Base-by-base conservation (phyloP, 2,797 vertebrate species). In the Siniperca undulata region DNA sequence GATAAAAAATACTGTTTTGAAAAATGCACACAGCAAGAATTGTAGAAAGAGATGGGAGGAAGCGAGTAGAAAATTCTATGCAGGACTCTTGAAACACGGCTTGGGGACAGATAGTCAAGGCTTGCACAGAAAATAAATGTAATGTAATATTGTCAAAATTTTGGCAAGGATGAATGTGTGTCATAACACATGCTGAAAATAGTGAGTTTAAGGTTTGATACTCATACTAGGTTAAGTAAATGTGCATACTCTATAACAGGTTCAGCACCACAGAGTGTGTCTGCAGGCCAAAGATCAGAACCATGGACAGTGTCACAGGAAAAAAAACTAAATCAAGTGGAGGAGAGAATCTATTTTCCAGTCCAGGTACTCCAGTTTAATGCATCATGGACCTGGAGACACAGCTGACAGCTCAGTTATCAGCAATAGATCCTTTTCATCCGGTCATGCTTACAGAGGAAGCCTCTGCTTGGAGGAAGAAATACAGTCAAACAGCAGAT, bases 391-490 rank as follows among this genome's bases (percentile, higher is more conserved):
- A 75, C 30, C 66, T 24, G 58, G 55, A 80, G 82, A 74, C 73
- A 38, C 16, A 0, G 19, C 17, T 59, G 86, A 74, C 48, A 19
- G 22, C 78, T 69, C 77, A 19, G 71, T 53, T 58, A 72, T 84
- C 80, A 83, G 53, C 68, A 70, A 34, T 4, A 22, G 48, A 84
- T 58, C 22, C 10, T 42, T 82, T 72, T 87, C 17, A 85, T 80
- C 74, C 12, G 0, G 50, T 77, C 84, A 76, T 24, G 17, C 66
- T 70, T 8, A 6, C 61, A 73, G 58, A 78, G 65, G 68, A 64
- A 70, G 72, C 10, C 24, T 60, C 44, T 12, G 62, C 75, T 83
- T 0, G 38, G 62, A 71, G 30, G 64, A 69, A 34, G 38, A 77
- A 59, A 61, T 62, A 16, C 73, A 77, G 72, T 64, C 67, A 44